Evolutionary conservation across 2,797 vertebrate genomes (phyloP).

Genomic region (Phataginus tricuspis): DNA sequence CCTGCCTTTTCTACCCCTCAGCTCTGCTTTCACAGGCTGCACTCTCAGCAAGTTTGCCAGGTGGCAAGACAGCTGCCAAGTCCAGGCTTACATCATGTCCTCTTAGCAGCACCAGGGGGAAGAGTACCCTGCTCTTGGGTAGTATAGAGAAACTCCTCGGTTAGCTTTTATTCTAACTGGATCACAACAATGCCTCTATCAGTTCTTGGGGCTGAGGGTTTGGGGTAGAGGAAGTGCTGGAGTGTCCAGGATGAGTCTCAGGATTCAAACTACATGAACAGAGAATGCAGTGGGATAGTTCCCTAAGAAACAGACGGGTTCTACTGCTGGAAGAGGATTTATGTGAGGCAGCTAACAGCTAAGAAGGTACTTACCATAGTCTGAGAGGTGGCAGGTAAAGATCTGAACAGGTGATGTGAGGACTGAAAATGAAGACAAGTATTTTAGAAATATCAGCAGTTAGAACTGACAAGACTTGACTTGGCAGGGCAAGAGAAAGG

Average conservation of each 20-base stretch:
- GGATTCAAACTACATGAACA: background rate
- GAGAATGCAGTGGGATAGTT: background rate
- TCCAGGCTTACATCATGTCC: too few species aligned
- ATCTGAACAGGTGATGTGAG: background rate
- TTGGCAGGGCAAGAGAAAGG: background rate
- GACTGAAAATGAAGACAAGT: background rate
- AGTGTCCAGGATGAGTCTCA: background rate
- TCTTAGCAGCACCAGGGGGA: background rate
- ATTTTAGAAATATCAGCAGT: background rate
- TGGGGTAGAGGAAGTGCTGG: background rate
- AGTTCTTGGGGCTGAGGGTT: background rate
- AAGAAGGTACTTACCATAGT: background rate
- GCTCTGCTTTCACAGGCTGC: background rate
- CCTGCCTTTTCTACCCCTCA: background rate
- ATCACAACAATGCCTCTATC: background rate
- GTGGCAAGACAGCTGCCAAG: background rate
- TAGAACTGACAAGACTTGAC: background rate
- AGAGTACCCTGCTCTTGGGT: background rate
- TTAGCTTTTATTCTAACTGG: background rate
- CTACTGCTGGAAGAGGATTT: background rate
- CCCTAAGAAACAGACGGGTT: background rate
- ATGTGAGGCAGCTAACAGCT: background rate
- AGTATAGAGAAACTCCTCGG: background rate
- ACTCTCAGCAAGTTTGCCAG: background rate
- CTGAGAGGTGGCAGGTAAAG: background rate